Evolutionary conservation across 2,888 invertebrate species (phyloP), one percentile per base, ranked within the genome.

Genomic region (Antheraea yamamai): DNA sequence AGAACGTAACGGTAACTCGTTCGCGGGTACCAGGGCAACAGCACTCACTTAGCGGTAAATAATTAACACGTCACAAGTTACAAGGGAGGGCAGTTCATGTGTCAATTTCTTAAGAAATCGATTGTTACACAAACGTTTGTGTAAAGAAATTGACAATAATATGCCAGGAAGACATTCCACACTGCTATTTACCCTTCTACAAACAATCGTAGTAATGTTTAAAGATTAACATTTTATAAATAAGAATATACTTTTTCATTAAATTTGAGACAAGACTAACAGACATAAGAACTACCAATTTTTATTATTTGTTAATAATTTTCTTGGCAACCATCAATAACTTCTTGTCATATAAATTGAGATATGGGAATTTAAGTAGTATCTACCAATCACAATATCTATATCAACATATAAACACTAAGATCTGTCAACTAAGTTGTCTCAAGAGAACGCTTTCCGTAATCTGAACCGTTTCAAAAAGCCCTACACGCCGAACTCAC

Each of bases 21-120:
- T 73, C 30, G 30, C 26, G 30, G 18, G 55, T 55, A 30, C 55
- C 55, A 73, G 55, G 55, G 26, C 35, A 30, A 35, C 55, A 55
- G 18, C 55, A 73, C 30, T 52, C 51, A 51, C 20, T 73, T 52
- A 52, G 72, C 26, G 72, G 55, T 73, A 73, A 73, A 52, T 72
- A 10, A 72, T 55, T 68, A 74, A 68, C 68, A 74, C 30, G 35
- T 55, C 51, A 68, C 30, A 55, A 26, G 68, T 35, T 52, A 68
- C 52, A 16, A 23, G 61, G 12, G 61, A 26, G 26, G 12, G 12
- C 64, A 26, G 2, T 26, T 61, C 16, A 30, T 7, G 10, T 6
- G 30, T 30, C 10, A 47, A 47, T 47, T 47, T 47, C 12, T 26
- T 64, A 23, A 64, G 14, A 23, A 4, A 64, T 64, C 26, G 3